Evolutionary conservation across 2,797 vertebrate genomes (phyloP).

Genomic region (Lacerta agilis): DNA sequence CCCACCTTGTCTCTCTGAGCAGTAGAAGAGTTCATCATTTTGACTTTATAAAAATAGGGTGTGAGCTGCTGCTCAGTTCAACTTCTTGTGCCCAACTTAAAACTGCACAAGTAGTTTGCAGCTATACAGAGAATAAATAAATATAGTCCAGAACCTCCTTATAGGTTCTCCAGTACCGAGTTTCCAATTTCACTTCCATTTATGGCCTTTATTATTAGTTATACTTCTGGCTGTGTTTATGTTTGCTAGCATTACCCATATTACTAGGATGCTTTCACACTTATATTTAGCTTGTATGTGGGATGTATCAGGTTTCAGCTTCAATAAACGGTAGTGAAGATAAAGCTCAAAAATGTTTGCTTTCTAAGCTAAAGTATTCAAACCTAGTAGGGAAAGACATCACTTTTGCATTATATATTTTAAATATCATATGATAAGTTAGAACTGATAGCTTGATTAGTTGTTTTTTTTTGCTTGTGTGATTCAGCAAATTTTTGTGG

Average conservation of each 20-base stretch:
- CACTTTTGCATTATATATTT: background rate
- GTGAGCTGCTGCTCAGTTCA: background rate
- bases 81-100: background rate
- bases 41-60: background rate
- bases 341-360: background rate
- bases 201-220: slow-evolving; percentile 4
- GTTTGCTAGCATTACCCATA: background rate
- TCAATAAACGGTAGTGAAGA: slow-evolving; percentile 2
- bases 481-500: background rate
- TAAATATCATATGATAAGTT: background rate
- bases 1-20: background rate
- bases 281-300: slow-evolving; percentile 17
- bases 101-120: background rate
- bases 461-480: background rate
- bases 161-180: too few species aligned
- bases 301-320: background rate
- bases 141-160: background rate
- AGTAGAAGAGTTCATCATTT: background rate
- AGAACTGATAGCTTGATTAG: background rate
- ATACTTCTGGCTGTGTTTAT: background rate
- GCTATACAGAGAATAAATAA: background rate
- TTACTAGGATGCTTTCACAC: background rate
- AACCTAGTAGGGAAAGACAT: background rate
- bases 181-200: background rate
- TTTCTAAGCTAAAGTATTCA: background rate